Evolutionary conservation across 2,797 vertebrate species (phyloP).

Genomic region (Urosaurus nigricauda): DNA sequence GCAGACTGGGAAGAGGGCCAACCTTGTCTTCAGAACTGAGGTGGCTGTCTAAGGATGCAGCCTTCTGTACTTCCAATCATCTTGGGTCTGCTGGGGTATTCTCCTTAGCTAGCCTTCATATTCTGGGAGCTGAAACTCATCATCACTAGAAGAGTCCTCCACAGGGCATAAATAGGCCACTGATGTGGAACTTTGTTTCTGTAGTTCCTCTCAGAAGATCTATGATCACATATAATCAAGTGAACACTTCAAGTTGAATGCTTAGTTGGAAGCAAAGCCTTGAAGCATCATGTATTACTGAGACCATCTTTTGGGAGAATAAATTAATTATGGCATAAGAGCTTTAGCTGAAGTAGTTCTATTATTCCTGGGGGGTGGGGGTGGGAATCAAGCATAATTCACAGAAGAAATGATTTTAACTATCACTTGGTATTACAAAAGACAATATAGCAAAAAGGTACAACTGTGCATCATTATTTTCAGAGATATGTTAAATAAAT

Average conservation of each 20-base stretch:
- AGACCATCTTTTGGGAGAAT: background rate
- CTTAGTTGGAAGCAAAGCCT: background rate
- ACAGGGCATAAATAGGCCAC: constrained; percentile 3
- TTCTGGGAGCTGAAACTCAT: too few species aligned
- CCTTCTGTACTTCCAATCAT: too few species aligned
- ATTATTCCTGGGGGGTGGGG: background rate
- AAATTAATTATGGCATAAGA: background rate
- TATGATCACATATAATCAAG: background rate
- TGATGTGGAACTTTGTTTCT: background rate
- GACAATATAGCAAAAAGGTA: constrained; percentile 3
- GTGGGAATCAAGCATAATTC: background rate
- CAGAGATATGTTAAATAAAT: constrained; percentile 21
- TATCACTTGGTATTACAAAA: constrained; percentile 18
- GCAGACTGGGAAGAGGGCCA: too few species aligned
- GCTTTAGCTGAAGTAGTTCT: constrained; percentile 16
- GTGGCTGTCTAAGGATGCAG: too few species aligned
- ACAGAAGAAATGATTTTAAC: constrained; percentile 3
- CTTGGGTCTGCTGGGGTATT: too few species aligned
- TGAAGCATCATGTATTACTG: background rate
- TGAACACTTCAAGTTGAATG: background rate
- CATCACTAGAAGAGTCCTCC: too few species aligned
- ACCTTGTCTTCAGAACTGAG: too few species aligned
- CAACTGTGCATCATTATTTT: constrained; percentile 28
- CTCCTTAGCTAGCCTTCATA: too few species aligned
- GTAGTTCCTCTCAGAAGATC: background rate